Evolutionary conservation across 1,140 invertebrate species (phyloP), one percentile per base, ranked within the genome.

Genomic region (Prorops nasuta): DNA sequence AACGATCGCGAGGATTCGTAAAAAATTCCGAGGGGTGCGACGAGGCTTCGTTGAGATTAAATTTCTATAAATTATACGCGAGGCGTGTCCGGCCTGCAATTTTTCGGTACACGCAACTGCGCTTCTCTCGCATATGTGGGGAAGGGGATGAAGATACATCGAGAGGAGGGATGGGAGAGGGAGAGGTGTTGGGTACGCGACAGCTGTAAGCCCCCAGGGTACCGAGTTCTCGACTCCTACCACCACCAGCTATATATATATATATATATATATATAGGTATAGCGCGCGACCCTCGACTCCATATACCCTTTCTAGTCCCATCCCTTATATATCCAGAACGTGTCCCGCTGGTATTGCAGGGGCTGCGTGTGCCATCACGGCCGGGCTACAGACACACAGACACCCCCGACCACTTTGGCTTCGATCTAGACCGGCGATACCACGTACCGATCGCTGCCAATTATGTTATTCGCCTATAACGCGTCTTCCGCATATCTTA

Each of bases 171-270:
- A 1, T 1, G 31, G 16, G 12, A 22, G 24, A 42, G 32, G 20
- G 19, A 45, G 15, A 21, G 70, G 71, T 73, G 74, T 73, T 58
- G 72, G 71, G 61, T 71, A 64, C 63, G 65, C 71, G 72, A 75
- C 72, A 76, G 72, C 74, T 76, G 72, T 73, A 71, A 74, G 62
- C 64, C 72, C 61, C 64, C 45, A 47, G 69, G 70, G 69, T 51
- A 55, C 46, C 56, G 54, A 67, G 54, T 69, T 62, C 69, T 69
- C 69, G 64, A 74, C 70, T 69, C 61, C 54, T 63, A 61, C 60
- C 63, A 57, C 60, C 45, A 43, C 49, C 37, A 21, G 24, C 16
- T 47, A 15, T 28, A 10, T 1, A 24, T 12, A 39, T 18, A 24
- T 18, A 42, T 42, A 42, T 48, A 40, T 28, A 40, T 38, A 47